Conservation (phyloP, 1,140 invertebrate species). For the Drosophila ercepeae region DNA sequence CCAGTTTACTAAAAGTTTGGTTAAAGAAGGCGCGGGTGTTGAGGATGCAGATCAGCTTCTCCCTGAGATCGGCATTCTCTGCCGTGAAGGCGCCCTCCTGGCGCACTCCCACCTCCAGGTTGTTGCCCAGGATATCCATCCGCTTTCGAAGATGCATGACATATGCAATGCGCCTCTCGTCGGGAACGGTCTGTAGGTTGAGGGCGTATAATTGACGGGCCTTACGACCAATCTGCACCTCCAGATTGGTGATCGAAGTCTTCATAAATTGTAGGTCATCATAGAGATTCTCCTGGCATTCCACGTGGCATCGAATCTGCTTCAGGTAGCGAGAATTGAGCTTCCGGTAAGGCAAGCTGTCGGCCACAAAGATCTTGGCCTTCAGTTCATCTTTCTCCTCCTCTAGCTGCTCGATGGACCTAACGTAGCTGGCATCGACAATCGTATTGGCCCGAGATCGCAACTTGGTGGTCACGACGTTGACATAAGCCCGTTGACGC, state of each 20-base stretch:
- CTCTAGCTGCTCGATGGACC: conserved; percentile 59
- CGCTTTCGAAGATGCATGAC: conserved; percentile 39
- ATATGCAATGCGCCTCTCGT: conserved; percentile 49
- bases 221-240: conserved; percentile 51
- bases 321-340: conserved; percentile 30
- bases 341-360: conserved; percentile 37
- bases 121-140: conserved; percentile 57
- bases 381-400: conserved; percentile 64
- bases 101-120: conserved; percentile 50
- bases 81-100: conserved; percentile 59
- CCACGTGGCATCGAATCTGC: conserved; percentile 55
- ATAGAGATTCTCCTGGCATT: conserved; percentile 57
- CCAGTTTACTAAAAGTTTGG: conserved; percentile 51
- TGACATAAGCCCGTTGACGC: conserved; percentile 69
- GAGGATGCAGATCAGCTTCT: conserved; percentile 53
- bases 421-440: conserved; percentile 62
- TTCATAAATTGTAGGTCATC: conserved; percentile 47
- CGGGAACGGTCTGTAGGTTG: conserved; percentile 49
- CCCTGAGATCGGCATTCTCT: conserved; percentile 44
- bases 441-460: conserved; percentile 65
- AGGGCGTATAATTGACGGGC: conserved; percentile 46
- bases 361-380: conserved; percentile 70
- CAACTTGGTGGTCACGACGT: conserved; percentile 54
- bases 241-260: conserved; percentile 52
- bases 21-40: conserved; percentile 64